Percentiles rank a stretch among this genome's conserved stretches.
Conservation (phyloP, 2,797 vertebrate species). For the Pipistrellus kuhlii region DNA sequence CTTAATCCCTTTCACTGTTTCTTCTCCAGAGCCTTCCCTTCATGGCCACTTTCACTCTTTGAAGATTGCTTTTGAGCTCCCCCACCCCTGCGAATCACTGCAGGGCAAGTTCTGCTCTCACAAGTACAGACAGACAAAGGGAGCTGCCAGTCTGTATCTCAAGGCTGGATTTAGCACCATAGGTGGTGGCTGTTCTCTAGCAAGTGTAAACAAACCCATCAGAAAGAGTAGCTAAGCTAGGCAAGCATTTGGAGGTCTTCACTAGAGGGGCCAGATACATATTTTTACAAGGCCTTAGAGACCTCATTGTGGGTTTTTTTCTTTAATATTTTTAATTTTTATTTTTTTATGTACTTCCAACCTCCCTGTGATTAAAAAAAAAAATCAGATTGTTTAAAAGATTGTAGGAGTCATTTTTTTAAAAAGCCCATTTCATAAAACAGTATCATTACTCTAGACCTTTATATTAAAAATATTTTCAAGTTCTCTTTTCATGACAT, state of each 20-base stretch:
- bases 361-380: not conserved
- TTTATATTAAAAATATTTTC: not conserved
- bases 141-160: not conserved
- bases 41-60: constrained; percentile 66
- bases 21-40: constrained; percentile 50
- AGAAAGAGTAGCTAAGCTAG: not conserved
- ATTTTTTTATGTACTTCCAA: not conserved
- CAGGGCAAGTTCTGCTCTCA: constrained; percentile 62
- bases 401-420: not conserved
- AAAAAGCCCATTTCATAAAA: not conserved
- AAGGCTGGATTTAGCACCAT: not conserved
- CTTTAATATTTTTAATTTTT: not conserved
- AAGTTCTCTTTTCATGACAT: not conserved
- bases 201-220: constrained; percentile 44
- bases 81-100: constrained; percentile 58
- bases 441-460: not conserved
- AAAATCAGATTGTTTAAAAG: not conserved
- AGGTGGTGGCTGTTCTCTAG: constrained; percentile 13
- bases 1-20: constrained; percentile 70
- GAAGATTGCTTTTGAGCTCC: constrained; percentile 73
- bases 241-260: not conserved
- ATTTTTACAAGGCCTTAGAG: not conserved
- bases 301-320: not conserved
- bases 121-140: not conserved
- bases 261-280: not conserved